These are phyloP conservation scores for Nettapus auritus DNA, from an alignment of 2,113 vertebrate genomes.

Conservation along the genomic window DNA sequence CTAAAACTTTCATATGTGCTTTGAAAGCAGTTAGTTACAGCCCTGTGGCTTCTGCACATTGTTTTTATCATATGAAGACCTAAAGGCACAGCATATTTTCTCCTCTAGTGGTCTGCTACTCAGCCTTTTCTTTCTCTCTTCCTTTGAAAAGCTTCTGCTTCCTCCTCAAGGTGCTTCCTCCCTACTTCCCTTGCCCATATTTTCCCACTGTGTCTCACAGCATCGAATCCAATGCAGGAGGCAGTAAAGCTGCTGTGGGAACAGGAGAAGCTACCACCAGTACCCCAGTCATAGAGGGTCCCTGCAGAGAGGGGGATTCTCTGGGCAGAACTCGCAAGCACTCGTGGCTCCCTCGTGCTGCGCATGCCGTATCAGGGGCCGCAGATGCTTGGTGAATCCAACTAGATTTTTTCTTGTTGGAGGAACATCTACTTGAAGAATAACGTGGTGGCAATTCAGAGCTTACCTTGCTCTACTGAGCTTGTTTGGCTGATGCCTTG, in stretches of 20 bases:
- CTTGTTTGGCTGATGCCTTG: neutral
- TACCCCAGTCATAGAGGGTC: neutral
- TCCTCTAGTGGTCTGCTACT: conserved; percentile 33
- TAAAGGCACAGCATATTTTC: conserved; percentile 2
- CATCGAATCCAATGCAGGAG: accelerated
- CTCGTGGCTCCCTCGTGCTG: accelerated
- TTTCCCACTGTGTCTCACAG: neutral
- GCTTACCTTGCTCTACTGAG: neutral
- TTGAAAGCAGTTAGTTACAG: conserved; percentile 17
- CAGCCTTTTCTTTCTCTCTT: neutral
- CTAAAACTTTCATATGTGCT: neutral
- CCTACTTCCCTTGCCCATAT: accelerated
- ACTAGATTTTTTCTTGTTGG: neutral
- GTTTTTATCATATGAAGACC: conserved; percentile 1
- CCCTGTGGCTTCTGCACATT: neutral
- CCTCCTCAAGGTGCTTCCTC: neutral
- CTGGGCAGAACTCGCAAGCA: neutral
- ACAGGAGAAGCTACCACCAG: neutral
- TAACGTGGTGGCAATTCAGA: neutral
- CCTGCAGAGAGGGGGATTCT: accelerated
- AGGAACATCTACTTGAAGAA: neutral
- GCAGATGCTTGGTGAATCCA: neutral
- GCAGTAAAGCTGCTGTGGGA: neutral
- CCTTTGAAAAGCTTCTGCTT: neutral
- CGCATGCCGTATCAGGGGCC: neutral